Evolutionary conservation across 2,888 invertebrate species (phyloP).

Genomic region (Subacronicta megacephala): DNA sequence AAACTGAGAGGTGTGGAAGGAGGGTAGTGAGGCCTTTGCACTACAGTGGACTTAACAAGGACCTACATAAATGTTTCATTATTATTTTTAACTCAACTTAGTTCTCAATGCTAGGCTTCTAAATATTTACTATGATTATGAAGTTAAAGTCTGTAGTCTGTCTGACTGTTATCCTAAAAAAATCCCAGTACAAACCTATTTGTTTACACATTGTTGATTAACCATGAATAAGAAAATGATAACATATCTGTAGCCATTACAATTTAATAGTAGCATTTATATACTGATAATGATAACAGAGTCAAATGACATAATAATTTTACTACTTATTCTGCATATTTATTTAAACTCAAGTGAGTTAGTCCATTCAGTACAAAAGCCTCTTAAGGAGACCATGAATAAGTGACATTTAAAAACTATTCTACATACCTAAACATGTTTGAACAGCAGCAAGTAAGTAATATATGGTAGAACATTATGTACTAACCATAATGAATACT

Average conservation of each 20-base stretch:
- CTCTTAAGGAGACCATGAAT: background rate
- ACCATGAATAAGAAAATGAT: constrained; percentile 6
- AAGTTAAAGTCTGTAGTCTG: no score
- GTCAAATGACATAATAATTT: background rate
- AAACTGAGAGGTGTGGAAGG: no score
- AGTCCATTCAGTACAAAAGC: background rate
- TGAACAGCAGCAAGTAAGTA: constrained; percentile 3
- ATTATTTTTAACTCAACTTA: no score
- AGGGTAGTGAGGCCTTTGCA: no score
- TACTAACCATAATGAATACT: constrained; percentile 17
- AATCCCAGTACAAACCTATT: background rate
- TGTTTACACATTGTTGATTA: background rate
- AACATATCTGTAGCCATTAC: constrained; percentile 16
- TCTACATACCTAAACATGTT: background rate
- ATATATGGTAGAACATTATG: background rate
- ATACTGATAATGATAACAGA: constrained; percentile 20
- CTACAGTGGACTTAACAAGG: no score
- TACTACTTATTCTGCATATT: background rate
- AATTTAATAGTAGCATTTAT: constrained; percentile 8
- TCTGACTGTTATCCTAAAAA: background rate
- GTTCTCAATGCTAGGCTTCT: no score
- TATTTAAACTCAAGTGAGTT: background rate
- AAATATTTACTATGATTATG: no score
- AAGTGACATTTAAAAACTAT: background rate
- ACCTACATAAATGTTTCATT: no score